Conservation (phyloP, 2,888 invertebrate species). For the Falcaria lacertinaria region DNA sequence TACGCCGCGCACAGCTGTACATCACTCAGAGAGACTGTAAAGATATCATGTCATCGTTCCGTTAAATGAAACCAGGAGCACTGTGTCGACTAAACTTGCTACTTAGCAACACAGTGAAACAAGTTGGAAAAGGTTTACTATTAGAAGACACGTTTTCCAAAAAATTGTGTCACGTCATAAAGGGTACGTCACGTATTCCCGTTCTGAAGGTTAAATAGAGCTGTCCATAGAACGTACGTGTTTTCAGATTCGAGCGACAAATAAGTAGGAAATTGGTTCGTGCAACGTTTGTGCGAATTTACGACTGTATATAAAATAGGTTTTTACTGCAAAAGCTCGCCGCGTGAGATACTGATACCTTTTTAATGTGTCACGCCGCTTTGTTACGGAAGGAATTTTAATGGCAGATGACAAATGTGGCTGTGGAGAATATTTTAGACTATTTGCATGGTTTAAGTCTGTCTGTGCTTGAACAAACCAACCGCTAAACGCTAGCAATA, state of each 20-base stretch:
- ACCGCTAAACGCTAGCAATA: too few relatives aligned
- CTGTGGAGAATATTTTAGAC: background rate
- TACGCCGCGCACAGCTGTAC: too few relatives aligned
- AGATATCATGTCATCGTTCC: constrained; percentile 17
- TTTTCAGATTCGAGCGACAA: constrained; percentile 25
- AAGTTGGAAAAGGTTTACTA: constrained; percentile 31
- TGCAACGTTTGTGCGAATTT: constrained; percentile 55
- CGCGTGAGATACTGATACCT: constrained; percentile 26
- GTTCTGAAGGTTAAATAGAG: constrained; percentile 37
- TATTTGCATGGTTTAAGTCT: background rate
- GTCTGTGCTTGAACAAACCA: too few relatives aligned
- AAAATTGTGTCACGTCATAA: constrained; percentile 53
- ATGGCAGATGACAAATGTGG: background rate
- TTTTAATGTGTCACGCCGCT: background rate
- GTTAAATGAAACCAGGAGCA: constrained; percentile 6
- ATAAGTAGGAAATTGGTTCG: constrained; percentile 52
- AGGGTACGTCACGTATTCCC: constrained; percentile 46
- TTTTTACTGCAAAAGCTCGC: constrained; percentile 44
- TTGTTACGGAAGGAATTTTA: background rate
- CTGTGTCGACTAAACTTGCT: constrained; percentile 7
- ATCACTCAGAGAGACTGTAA: constrained; percentile 18
- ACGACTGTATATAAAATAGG: constrained; percentile 62
- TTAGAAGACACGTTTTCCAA: constrained; percentile 52
- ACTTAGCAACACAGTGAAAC: constrained; percentile 6
- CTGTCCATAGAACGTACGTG: constrained; percentile 11